Evolutionary conservation across 2,797 vertebrate species (phyloP).

Genomic region (Peromyscus nudipes): DNA sequence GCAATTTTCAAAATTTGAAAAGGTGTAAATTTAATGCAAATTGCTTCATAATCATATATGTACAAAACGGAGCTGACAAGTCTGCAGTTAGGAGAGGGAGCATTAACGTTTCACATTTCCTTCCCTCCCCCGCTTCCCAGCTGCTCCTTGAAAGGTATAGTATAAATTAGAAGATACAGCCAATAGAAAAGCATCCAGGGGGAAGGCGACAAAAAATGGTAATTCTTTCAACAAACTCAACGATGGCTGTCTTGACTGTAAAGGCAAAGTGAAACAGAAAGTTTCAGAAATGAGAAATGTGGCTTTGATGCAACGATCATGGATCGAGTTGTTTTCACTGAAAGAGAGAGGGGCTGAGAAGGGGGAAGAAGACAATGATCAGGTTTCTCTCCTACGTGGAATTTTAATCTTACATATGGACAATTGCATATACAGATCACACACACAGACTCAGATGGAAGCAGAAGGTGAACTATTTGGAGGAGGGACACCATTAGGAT

Average conservation of each 20-base stretch:
- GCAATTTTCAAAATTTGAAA: slow-evolving; percentile 87
- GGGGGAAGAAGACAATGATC: not conserved
- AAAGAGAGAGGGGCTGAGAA: not conserved
- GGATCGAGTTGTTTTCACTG: not conserved
- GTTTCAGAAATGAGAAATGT: not conserved
- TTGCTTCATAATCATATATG: slow-evolving; percentile 80
- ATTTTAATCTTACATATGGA: not conserved
- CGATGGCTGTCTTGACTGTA: not conserved
- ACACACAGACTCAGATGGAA: not conserved
- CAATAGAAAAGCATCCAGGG: not conserved
- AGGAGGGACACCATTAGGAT: not conserved
- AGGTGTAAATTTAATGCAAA: slow-evolving; percentile 84
- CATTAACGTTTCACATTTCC: slow-evolving; percentile 66
- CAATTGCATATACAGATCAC: too few relatives aligned
- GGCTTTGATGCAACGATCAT: not conserved
- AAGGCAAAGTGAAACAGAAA: not conserved
- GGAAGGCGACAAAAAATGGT: not conserved
- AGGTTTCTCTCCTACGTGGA: not conserved
- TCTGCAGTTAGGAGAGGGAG: slow-evolving; percentile 66
- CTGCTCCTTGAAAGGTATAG: slow-evolving; percentile 12
- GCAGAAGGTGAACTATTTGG: not conserved
- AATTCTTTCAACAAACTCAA: not conserved
- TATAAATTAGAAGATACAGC: not conserved
- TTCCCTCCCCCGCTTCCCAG: not conserved
- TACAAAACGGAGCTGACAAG: slow-evolving; percentile 81